These are phyloP conservation scores for Protobothrops mucrosquamatus DNA, from an alignment of 2,113 vertebrate genomes.

Conservation along the genomic window DNA sequence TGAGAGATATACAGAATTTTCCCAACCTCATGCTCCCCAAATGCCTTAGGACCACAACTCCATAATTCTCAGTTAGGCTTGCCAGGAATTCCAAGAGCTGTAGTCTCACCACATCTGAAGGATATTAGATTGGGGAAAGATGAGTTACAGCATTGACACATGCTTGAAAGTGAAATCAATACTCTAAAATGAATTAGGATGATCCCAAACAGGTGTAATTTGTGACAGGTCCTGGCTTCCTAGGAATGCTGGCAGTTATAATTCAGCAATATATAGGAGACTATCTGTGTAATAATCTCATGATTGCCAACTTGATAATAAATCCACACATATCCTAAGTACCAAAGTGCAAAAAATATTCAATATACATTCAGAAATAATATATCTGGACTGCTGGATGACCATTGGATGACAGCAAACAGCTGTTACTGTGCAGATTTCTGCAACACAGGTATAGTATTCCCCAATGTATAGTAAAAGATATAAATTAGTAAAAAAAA, in stretches of 20 bases:
- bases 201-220: not conserved
- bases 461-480: rapidly evolving
- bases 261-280: not conserved
- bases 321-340: not conserved
- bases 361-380: not conserved
- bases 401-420: not conserved
- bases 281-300: not conserved
- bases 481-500: not conserved
- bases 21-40: not conserved
- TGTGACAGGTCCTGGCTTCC: not conserved
- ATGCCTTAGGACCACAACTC: not conserved
- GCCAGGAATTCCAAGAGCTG: not conserved
- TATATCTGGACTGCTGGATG: not conserved
- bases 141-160: not conserved
- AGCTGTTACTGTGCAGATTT: not conserved
- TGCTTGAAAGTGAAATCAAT: not conserved
- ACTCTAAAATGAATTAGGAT: not conserved
- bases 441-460: not conserved
- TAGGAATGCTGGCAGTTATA: not conserved
- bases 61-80: not conserved
- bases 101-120: not conserved
- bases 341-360: not conserved
- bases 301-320: not conserved
- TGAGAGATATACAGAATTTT: not conserved
- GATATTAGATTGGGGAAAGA: not conserved